A percentile compares a stretch with the other conserved stretches of the same genome.
These are phyloP conservation scores for Zygothrica quintamaculata DNA, from an alignment of 2,888 invertebrate genomes.

Conservation along the genomic window DNA sequence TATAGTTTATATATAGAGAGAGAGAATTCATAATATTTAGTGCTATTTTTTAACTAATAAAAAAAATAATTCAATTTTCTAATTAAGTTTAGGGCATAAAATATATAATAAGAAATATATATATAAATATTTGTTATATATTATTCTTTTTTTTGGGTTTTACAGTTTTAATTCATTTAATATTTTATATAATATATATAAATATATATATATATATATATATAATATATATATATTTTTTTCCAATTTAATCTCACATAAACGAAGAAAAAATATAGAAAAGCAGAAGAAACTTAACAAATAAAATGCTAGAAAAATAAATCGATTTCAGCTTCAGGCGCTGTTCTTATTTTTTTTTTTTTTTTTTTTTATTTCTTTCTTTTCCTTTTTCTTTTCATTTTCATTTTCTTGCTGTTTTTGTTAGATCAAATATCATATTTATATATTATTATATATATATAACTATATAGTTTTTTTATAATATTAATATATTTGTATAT, in stretches of 20 bases:
- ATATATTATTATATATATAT: slow-evolving; percentile 44
- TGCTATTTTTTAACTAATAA: slow-evolving; percentile 51
- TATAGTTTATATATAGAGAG: slow-evolving; percentile 24
- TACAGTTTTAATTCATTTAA: neutral
- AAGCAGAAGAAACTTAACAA: slow-evolving; percentile 77
- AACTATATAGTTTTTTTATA: slow-evolving; percentile 37
- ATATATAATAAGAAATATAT: slow-evolving; percentile 46
- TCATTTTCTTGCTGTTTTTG: too few relatives aligned
- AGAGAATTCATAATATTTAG: slow-evolving; percentile 59
- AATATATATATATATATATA: slow-evolving; percentile 6
- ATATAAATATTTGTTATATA: slow-evolving; percentile 19
- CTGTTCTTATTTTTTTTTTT: too few relatives aligned
- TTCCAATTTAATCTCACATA: too few relatives aligned
- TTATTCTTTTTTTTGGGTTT: slow-evolving; percentile 32
- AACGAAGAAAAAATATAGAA: slow-evolving; percentile 67
- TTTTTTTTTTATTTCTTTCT: too few relatives aligned
- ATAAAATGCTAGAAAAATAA: slow-evolving; percentile 74
- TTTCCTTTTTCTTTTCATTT: too few relatives aligned
- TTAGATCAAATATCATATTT: too few relatives aligned
- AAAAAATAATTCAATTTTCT: slow-evolving; percentile 68
- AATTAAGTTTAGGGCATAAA: slow-evolving; percentile 65
- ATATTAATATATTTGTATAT: too few relatives aligned
- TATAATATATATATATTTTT: slow-evolving; percentile 30
- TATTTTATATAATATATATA: too few relatives aligned
- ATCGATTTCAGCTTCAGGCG: slow-evolving; percentile 74